A percentile compares a stretch with the other conserved stretches of the same genome.
Evolutionary conservation across 2,888 invertebrate genomes (phyloP).

Genomic region (Pterostichus madidus): DNA sequence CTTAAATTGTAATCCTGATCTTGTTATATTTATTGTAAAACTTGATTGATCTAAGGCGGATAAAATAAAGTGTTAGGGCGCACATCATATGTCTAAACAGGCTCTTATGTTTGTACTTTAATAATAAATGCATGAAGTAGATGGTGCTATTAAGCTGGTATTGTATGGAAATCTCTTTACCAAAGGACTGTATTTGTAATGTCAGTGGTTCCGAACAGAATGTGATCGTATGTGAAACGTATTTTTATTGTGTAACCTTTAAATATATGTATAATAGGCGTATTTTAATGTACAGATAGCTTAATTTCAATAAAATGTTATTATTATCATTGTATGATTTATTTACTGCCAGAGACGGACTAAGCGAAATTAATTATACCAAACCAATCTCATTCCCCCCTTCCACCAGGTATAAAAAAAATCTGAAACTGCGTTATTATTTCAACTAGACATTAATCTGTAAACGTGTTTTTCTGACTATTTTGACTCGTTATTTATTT

Average conservation of each 20-base stretch:
- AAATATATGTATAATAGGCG: slow-evolving; percentile 50
- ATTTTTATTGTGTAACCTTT: slow-evolving; percentile 60
- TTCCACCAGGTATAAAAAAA: too few relatives aligned
- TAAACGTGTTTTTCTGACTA: too few relatives aligned
- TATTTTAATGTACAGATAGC: slow-evolving; percentile 61
- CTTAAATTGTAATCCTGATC: background rate
- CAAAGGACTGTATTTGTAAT: slow-evolving; percentile 56
- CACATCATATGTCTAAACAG: slow-evolving; percentile 9
- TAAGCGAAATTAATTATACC: background rate
- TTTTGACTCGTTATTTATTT: too few relatives aligned
- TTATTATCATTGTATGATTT: slow-evolving; percentile 35
- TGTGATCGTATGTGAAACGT: slow-evolving; percentile 59
- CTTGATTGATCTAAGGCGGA: slow-evolving; percentile 6
- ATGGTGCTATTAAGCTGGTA: slow-evolving; percentile 61
- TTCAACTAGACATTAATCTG: too few relatives aligned
- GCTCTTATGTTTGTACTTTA: slow-evolving; percentile 17
- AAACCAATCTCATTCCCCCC: too few relatives aligned
- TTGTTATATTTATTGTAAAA: too few relatives aligned
- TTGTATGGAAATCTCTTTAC: slow-evolving; percentile 58
- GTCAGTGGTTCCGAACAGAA: slow-evolving; percentile 40
- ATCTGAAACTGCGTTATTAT: too few relatives aligned
- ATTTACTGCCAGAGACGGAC: background rate
- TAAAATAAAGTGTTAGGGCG: slow-evolving; percentile 14
- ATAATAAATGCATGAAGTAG: slow-evolving; percentile 35
- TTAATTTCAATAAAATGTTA: slow-evolving; percentile 63